Base-by-base conservation (phyloP, 2,888 invertebrate species). In the Amphimallon solstitiale region DNA sequence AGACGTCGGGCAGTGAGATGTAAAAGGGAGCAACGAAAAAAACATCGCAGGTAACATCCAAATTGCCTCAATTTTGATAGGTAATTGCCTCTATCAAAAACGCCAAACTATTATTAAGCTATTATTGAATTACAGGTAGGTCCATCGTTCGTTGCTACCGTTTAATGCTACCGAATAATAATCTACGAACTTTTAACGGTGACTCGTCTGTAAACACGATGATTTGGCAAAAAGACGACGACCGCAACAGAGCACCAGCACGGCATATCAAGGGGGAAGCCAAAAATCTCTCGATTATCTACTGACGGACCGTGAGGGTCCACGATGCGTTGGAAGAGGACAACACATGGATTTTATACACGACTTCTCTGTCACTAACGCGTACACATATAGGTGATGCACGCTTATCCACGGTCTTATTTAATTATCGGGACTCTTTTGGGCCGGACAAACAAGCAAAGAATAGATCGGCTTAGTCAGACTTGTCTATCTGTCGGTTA, bases 141-240 rank as follows among this genome's bases (percentile, higher is more conserved):
- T 38, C 52, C 21, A 51, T 38, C 21, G 49, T 56, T 63, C 35
- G 67, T 49, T 64, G 71, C 71, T 71, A 71, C 71, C 65, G 71
- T 71, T 71, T 71, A 71, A 71, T 70, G 66, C 67, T 60, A 48
- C 52, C 67, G 63, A 70, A 70, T 71, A 29, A 29, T 29, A 64
- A 66, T 67, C 69, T 64, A 51, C n/a, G n/a, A n/a, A 64, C 68
- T 69, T 29, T 69, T 29, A 29, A 70, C 60, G 66, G 69, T 71
- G 70, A 71, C 70, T 70, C 65, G 70, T 29, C 66, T 19, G 60
- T 69, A 71, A 71, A 69, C 69, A 69, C 67, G 52, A 68, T 71
- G 70, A 71, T 69, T 66, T 67, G 48, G 69, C 70, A 68, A 65
- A 63, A 69, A 63, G 29, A 29, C 6, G 29, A 29, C 29, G 1